Conservation (phyloP, 2,888 invertebrate species). For the Romanomermis culicivorax region DNA sequence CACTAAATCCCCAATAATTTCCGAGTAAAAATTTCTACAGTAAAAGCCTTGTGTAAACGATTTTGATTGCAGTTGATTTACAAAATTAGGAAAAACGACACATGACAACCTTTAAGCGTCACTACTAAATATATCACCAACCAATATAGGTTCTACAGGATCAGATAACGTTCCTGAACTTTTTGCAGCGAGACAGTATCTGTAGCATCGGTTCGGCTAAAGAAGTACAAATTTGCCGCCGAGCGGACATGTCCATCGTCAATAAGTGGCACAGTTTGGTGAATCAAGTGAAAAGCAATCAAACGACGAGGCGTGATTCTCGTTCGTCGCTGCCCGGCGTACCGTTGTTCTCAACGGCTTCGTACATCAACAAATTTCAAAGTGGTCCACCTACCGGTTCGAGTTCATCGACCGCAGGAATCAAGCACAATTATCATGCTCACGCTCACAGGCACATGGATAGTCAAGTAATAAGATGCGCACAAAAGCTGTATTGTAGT, state of each 20-base stretch:
- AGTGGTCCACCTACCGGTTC: too few relatives aligned
- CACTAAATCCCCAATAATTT: too few relatives aligned
- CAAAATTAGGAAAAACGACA: too few relatives aligned
- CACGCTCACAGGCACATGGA: not conserved
- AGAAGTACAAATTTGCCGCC: not conserved
- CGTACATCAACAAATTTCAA: too few relatives aligned
- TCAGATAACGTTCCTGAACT: too few relatives aligned
- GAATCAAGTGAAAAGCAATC: not conserved
- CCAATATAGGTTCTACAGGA: too few relatives aligned
- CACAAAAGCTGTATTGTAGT: not conserved
- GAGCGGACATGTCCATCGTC: slow-evolving; percentile 6
- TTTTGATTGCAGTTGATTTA: too few relatives aligned
- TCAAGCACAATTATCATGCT: not conserved
- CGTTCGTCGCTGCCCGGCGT: not conserved
- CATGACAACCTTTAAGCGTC: too few relatives aligned
- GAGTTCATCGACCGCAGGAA: not conserved
- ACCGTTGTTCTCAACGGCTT: not conserved
- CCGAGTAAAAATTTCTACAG: too few relatives aligned
- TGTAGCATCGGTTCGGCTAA: slow-evolving; percentile 1
- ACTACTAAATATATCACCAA: too few relatives aligned
- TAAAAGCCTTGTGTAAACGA: too few relatives aligned
- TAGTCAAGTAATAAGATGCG: not conserved
- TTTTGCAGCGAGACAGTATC: slow-evolving; percentile 8
- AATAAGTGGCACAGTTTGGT: slow-evolving; percentile 11
- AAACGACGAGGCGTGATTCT: not conserved